These are phyloP conservation scores for Bergia sp. DNA, from an alignment of 92 coral and sea anemone species.

Conservation along the genomic window DNA sequence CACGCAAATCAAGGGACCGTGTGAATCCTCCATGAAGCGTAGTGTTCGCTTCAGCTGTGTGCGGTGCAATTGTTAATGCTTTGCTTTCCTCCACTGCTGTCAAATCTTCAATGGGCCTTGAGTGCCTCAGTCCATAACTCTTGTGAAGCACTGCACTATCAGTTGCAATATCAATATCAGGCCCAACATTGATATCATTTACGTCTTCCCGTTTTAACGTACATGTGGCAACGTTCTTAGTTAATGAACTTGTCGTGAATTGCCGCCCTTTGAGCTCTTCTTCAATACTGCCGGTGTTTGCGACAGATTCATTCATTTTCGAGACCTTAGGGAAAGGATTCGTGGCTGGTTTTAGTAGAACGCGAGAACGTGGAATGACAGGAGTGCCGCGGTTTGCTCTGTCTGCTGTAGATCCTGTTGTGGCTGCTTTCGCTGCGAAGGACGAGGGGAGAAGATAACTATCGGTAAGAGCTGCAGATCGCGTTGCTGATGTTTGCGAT, in stretches of 20 bases:
- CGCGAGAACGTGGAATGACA: conserved; percentile 16
- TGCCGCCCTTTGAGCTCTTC: not conserved
- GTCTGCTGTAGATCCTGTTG: not conserved
- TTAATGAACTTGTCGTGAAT: not conserved
- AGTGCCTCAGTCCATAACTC: not conserved
- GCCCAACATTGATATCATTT: not conserved
- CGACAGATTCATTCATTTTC: not conserved
- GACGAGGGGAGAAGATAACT: conserved; percentile 34
- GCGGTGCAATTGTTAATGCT: not conserved
- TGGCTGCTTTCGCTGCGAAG: conserved; percentile 38
- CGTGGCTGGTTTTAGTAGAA: not conserved
- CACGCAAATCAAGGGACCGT: not conserved
- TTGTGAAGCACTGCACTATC: not conserved
- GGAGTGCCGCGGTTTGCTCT: conserved; percentile 23
- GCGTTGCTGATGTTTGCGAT: not conserved
- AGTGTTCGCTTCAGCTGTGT: not conserved
- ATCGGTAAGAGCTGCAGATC: not conserved
- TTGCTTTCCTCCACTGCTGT: not conserved
- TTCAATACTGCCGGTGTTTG: not conserved
- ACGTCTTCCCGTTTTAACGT: not conserved
- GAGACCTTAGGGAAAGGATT: not conserved
- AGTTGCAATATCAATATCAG: not conserved
- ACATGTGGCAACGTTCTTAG: not conserved
- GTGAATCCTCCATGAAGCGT: not conserved
- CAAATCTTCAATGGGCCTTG: not conserved